Base-by-base conservation (phyloP, 2,797 vertebrate genomes). In the Sarcoramphus papa region DNA sequence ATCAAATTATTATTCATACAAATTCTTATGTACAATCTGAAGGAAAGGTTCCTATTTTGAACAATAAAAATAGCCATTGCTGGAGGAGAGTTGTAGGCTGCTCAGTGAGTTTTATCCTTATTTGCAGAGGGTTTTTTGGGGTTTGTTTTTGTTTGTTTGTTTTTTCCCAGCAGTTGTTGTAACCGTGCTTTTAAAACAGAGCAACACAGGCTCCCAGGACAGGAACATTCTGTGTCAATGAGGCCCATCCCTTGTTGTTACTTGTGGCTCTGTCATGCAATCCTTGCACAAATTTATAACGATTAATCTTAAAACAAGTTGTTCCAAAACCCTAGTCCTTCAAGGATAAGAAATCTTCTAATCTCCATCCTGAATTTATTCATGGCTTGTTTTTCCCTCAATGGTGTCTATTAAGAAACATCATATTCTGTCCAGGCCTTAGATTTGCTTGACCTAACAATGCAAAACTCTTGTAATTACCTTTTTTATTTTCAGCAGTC, bases 71-170 rank as follows among this genome's bases (percentile, higher is more conserved):
- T 10, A 76, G 2, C 3, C 10, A 15, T 30, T 87, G 16, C 7
- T 78, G 47, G 18, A 56, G 25, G 74, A 63, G 3, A 50, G 8
- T 10, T 84, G 25, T n/a, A 78, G 37, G 24, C 37, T 64, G 21
- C 28, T 47, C 19, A 14, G 4, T 65, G 62, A 83, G 28, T 43
- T 80, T 93, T 70, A 69, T 14, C 14, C 41, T 53, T 75, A 30
- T 40, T 70, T 92, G 10, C 17, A 69, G 51, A 43, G 5, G 4
- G 1, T 0, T 3, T 31, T 31, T 14, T 8, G 17, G 3, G 19
- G 8, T 63, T 79, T 56, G 54, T 41, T 25, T 48, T 50, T 22
- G 4, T n/a, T 75, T 24, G 13, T 15, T 31, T 72, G 5, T 30
- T 50, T 48, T 76, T 65, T 35, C 37, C 19, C 33, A 81, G 33